Base-by-base conservation (phyloP, 2,113 vertebrate genomes). In the Serinus canaria region DNA sequence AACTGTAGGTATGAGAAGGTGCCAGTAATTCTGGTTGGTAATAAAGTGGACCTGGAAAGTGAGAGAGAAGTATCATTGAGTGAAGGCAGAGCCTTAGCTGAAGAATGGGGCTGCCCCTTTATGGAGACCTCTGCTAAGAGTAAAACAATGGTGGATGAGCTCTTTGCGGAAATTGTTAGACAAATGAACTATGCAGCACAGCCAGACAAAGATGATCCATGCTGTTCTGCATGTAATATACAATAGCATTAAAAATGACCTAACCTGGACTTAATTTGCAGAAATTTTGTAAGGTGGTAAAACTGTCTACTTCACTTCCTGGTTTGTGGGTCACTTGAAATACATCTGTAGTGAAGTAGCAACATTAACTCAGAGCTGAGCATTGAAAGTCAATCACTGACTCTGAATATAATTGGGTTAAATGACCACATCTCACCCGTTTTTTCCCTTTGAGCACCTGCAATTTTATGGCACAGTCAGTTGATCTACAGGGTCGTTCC, bases 91-190 rank as follows among this genome's bases (percentile, higher is more conserved):
- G 99, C 99, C 33, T 97, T 99, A 90, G 99, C 99, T 6, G 99
- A 99, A 97, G 99, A 99, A 97, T 99, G 99, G 99, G 99, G 99
- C 96, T 99, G 99, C 96, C 99, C 99, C n/a, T 99, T 99, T 94
- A 99, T 99, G 98, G 99, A 99, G 98, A 99, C 99, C 22, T 99
- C 99, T 10, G 99, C 99, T 95, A 99, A 99, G 98, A 99, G 99
- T 97, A 99, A 99, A 98, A 99, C 99, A 83, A 99, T 99, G 99
- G 99, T 99, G 97, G 99, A 99, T 90, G 99, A 99, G 98, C 99
- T 99, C 95, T 99, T 99, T 92, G 99, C 99, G 0, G 99, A 99
- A 97, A 99, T 99, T 27, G 99, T 99, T 95, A 98, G 99, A 97
- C 99, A 99, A 97, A 99, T 99, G 99, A 99, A 99, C 99, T 99